phyloP scores from a whole-genome alignment of 1,140 invertebrate genomes.

The Diorhabda carinulata region DNA sequence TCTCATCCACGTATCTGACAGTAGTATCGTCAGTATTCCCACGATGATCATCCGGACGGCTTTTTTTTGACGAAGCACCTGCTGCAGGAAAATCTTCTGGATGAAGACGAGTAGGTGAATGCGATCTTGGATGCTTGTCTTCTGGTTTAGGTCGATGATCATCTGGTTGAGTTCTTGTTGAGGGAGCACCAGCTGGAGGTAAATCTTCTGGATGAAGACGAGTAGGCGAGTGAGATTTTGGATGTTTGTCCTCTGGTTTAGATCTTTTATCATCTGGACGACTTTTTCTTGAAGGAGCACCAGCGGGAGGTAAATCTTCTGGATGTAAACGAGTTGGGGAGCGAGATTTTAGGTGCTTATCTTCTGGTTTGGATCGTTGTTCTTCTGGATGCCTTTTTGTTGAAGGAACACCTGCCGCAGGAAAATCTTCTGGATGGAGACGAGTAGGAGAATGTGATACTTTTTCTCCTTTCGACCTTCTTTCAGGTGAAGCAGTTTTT shows the following conservation, averaged over 20 bases:
- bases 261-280: neutral
- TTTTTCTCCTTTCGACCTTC: neutral
- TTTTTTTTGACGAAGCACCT: slow-evolving; percentile 5
- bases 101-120: neutral
- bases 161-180: neutral
- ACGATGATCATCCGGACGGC: neutral
- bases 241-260: neutral
- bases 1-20: slow-evolving; percentile 30
- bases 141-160: neutral
- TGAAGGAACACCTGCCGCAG: neutral
- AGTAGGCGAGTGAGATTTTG: neutral
- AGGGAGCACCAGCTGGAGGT: slow-evolving; percentile 8
- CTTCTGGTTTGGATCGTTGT: neutral
- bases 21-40: neutral
- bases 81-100: slow-evolving; percentile 5
- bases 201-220: slow-evolving; percentile 5
- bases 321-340: neutral
- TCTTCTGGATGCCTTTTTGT: neutral
- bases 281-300: slow-evolving; percentile 4
- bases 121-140: neutral
- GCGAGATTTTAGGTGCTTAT: neutral
- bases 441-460: neutral
- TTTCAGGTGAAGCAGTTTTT: neutral
- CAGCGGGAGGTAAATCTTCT: slow-evolving; percentile 7
- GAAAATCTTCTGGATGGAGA: slow-evolving; percentile 1